phyloP scores from a whole-genome alignment of 2,113 vertebrate genomes.

The Laticauda laticaudata region DNA sequence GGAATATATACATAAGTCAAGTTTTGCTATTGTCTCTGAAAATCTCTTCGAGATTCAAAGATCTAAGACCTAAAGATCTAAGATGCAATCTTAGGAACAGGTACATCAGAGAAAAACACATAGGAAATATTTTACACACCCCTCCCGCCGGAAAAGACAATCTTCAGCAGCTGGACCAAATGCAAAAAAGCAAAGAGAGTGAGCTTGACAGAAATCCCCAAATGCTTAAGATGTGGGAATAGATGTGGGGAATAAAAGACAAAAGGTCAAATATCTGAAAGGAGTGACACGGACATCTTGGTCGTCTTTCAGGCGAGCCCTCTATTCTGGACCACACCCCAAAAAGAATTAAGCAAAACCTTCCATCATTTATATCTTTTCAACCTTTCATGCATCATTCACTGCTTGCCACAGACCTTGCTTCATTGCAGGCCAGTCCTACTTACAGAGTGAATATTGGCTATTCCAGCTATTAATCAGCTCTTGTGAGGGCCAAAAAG shows the following conservation, averaged over 20 bases:
- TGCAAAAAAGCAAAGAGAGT: not conserved
- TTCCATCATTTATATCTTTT: not conserved
- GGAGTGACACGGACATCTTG: accelerated
- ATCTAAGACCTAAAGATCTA: too few relatives aligned
- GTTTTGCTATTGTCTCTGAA: not conserved
- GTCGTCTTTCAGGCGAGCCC: not conserved
- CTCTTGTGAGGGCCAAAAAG: not conserved
- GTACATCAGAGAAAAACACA: not conserved
- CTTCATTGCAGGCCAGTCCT: not conserved
- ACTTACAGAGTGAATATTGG: constrained; percentile 8
- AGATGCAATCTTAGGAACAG: not conserved
- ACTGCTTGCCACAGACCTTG: not conserved
- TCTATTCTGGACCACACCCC: not conserved
- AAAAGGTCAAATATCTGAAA: not conserved
- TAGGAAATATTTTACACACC: not conserved
- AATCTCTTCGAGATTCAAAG: not conserved
- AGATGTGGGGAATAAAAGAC: not conserved
- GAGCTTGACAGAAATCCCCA: not conserved
- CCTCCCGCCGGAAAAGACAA: not conserved
- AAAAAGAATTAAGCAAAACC: not conserved
- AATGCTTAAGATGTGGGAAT: not conserved
- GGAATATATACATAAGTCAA: not conserved
- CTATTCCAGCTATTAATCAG: not conserved
- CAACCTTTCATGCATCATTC: not conserved
- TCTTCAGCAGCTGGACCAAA: not conserved